These are phyloP conservation scores for Macropodus opercularis DNA, from an alignment of 2,797 vertebrate genomes.

Conservation along the genomic window DNA sequence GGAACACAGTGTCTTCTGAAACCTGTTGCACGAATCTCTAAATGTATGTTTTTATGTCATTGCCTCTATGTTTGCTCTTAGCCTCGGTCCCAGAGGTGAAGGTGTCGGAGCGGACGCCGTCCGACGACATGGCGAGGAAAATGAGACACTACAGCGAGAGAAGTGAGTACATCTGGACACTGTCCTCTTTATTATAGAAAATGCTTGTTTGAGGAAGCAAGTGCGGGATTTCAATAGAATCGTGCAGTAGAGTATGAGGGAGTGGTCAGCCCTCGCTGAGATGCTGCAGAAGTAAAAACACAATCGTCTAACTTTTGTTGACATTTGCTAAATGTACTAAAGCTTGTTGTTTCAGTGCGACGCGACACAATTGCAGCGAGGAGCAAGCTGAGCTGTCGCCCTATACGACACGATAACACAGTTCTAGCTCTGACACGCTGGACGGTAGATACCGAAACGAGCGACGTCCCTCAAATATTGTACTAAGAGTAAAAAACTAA, in stretches of 20 bases:
- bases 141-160: slow-evolving; percentile 87
- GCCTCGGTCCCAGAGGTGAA: slow-evolving; percentile 87
- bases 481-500: neutral
- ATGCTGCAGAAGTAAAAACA: neutral
- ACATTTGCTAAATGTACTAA: no score
- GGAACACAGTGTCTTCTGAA: slow-evolving; percentile 16
- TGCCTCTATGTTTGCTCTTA: no score
- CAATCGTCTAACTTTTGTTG: no score
- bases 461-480: neutral
- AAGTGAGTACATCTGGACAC: slow-evolving; percentile 76
- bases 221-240: no score
- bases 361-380: no score
- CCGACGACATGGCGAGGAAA: slow-evolving; percentile 90
- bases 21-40: slow-evolving; percentile 12
- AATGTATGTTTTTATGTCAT: neutral
- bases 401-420: no score
- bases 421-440: no score
- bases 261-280: neutral
- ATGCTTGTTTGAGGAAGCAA: neutral
- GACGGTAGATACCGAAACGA: no score
- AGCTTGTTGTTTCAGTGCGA: no score
- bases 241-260: neutral
- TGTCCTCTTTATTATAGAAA: slow-evolving; percentile 1
- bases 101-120: slow-evolving; percentile 91
- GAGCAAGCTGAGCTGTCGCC: no score